phyloP scores from a whole-genome alignment of 2,113 vertebrate species.

The Nymphicus hollandicus region DNA sequence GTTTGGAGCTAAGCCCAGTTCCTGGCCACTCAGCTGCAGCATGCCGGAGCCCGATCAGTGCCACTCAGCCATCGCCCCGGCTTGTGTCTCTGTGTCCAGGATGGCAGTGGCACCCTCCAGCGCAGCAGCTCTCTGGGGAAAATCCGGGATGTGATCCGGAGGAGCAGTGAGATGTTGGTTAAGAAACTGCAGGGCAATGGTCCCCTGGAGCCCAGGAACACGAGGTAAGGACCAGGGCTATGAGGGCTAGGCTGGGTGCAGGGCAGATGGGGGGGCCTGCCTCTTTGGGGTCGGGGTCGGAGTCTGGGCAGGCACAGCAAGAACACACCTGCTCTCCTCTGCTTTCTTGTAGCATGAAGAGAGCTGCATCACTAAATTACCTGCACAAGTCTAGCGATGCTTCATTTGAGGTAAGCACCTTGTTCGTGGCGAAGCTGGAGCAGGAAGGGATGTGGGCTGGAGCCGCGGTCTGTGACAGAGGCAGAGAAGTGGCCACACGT shows the following conservation, averaged over 20 bases:
- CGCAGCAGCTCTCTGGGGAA: conserved; percentile 92
- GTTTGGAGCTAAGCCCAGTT: neutral
- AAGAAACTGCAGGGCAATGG: conserved; percentile 92
- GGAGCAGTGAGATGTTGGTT: conserved; percentile 95
- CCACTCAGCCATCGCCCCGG: neutral
- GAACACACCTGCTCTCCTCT: neutral
- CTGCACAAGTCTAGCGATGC: conserved; percentile 87
- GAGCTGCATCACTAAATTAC: conserved; percentile 91
- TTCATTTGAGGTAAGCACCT: conserved; percentile 81
- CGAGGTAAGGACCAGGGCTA: conserved; percentile 59
- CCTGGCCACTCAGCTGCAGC: neutral
- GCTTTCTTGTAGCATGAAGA: conserved; percentile 85
- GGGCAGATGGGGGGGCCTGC: neutral
- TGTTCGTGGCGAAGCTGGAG: fast-evolving
- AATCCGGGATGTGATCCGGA: conserved; percentile 88
- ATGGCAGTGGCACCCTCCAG: conserved; percentile 87
- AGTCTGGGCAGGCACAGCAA: neutral
- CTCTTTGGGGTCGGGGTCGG: too few relatives aligned
- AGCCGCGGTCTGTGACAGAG: fast-evolving
- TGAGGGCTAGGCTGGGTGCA: fast-evolving
- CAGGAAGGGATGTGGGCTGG: neutral
- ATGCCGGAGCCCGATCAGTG: neutral
- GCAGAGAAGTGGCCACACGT: fast-evolving
- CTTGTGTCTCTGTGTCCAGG: conserved; percentile 78
- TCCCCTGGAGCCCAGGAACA: conserved; percentile 82